Evolutionary conservation across 2,888 invertebrate species (phyloP), one percentile per base, ranked within the genome.

Genomic region (Aelia acuminata): DNA sequence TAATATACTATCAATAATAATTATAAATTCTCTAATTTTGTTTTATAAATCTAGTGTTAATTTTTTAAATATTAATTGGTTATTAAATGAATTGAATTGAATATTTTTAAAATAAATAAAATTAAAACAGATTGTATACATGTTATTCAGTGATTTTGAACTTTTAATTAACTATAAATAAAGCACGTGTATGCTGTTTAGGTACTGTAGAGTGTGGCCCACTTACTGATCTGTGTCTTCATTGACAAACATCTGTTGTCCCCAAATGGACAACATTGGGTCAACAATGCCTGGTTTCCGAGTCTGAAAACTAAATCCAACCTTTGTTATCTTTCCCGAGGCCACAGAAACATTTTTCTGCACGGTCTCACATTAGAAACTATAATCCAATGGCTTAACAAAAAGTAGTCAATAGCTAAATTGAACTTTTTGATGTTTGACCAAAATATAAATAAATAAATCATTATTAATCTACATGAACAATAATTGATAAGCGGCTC

Each of bases 201-300:
- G 88, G 88, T 89, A 89, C 53, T 89, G 85, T 89, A 87, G 88
- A 84, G 90, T 90, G 90, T 90, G 90, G 91, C 90, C 92, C 92
- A 97, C 97, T 97, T 97, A 98, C 97, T 97, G 97, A 94, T 97
- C 96, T 93, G 97, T 97, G 94, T 98, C 97, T 96, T 97, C 97
- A 96, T 97, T 97, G 94, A 97, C 97, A 95, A 97, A 97, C 95
- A 97, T 96, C 95, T 97, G 97, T 95, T 98, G 97, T 94, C 97
- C 98, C 98, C 98, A 98, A 94, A 98, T 98, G 94, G 97, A 97
- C 94, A 98, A 97, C 97, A 98, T 97, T 94, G 97, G 98, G 95
- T 98, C 97, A 96, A 97, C 97, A 95, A 97, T 97, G 95, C 97
- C 97, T 95, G 96, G 96, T 96, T 97, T 97, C 92, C 93, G 93